Evolutionary conservation across 2,113 vertebrate species (phyloP), one percentile per base, ranked within the genome.

Genomic region (Oreochromis aureus): DNA sequence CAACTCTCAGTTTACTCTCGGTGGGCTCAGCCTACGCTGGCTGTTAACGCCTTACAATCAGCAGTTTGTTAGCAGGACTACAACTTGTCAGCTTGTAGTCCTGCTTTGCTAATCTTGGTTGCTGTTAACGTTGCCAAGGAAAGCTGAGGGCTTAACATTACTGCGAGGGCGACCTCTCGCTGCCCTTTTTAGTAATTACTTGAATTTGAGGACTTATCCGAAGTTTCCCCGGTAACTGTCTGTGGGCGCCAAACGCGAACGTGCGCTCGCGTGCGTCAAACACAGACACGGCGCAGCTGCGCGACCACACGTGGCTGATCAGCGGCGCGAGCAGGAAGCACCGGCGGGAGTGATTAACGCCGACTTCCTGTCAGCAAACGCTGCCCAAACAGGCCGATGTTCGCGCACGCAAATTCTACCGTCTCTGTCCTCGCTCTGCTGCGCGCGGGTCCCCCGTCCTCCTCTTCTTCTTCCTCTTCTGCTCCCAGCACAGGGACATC

Each of bases 401-500:
- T 51, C 10, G 15, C 16, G 71, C n/a, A 10, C 10, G n/a, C 9
- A 30, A 41, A 48, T 36, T 44, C 90, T 86, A 93, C 92, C 89
- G 87, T 94, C 89, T 92, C 27, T 90, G 83, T 84, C 85, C 55
- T 82, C 30, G 82, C 89, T 76, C 58, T 79, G 81, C 83, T 80
- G 78, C 88, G 83, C 5, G 34, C 81, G 55, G 6, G 15, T 84
- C 16, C 79, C 76, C 16, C 24, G 78, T 46, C 84, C 30, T 34
- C 59, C 79, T 86, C 79, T 53, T 30, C 56, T 79, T 27, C 80
- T 82, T 44, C 55, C 73, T n/a, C 66, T 82, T 51, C 80, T 69
- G 34, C 6, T 69, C 86, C 46, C 54, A 10, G 48, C 81, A 83
- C 79, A 78, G 84, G 32, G 91, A 89, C 95, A 95, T 95, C 91